Evolutionary conservation across 2,113 vertebrate genomes (phyloP).

Genomic region (Potamarius usumacintae): DNA sequence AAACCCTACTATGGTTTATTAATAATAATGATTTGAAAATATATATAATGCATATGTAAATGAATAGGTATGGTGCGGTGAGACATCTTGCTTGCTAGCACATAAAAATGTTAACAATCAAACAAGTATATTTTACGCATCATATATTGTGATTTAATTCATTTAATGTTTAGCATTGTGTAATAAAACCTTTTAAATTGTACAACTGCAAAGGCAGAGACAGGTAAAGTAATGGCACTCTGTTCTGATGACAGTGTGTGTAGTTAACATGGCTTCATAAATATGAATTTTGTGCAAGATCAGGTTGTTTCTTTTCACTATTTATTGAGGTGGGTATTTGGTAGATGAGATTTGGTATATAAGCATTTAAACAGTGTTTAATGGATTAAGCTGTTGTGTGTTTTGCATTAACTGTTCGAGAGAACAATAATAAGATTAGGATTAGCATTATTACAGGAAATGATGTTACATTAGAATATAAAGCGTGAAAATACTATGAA

Average conservation of each 20-base stretch:
- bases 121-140: neutral
- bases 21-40: neutral
- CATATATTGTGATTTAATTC: neutral
- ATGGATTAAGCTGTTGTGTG: neutral
- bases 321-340: neutral
- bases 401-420: neutral
- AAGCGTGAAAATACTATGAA: neutral
- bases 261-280: neutral
- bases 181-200: constrained; percentile 6
- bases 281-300: neutral
- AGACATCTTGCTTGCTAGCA: neutral
- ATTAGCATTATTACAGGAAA: neutral
- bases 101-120: neutral
- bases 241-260: neutral
- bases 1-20: neutral
- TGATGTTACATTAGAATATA: neutral
- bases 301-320: neutral
- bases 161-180: neutral
- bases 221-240: neutral
- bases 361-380: neutral
- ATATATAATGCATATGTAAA: neutral
- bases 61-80: neutral
- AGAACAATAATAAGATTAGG: neutral
- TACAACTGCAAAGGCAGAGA: neutral
- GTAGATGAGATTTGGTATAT: neutral